Percentiles rank a stretch among this genome's conserved stretches.
These are phyloP conservation scores for Dastarcus helophoroides DNA, from an alignment of 2,888 invertebrate species.

Conservation along the genomic window DNA sequence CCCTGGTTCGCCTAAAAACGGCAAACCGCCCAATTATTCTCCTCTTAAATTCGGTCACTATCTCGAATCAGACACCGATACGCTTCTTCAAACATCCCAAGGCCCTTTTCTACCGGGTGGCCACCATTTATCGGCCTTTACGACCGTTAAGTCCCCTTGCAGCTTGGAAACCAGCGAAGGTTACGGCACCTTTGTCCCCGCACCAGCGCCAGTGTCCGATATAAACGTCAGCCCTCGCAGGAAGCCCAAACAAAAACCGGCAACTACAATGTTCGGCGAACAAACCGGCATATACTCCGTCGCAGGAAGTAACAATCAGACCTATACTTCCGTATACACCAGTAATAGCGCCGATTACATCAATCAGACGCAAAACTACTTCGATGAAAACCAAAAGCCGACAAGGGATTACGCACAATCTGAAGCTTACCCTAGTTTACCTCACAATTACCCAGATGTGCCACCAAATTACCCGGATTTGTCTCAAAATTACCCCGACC, in stretches of 20 bases:
- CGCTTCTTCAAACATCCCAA: conserved; percentile 29
- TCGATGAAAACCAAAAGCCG: too few species aligned
- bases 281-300: conserved; percentile 65
- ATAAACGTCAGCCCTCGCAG: conserved; percentile 42
- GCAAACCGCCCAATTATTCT: conserved; percentile 13
- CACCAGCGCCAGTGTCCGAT: conserved; percentile 41
- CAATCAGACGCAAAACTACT: conserved; percentile 51
- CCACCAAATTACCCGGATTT: conserved; percentile 48
- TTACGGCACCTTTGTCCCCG: conserved; percentile 42
- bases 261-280: conserved; percentile 31
- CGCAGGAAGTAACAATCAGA: conserved; percentile 58
- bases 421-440: too few species aligned
- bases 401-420: too few species aligned
- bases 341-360: conserved; percentile 51
- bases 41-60: conserved; percentile 25
- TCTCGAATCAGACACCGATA: conserved; percentile 47
- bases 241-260: conserved; percentile 33
- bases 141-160: conserved; percentile 42
- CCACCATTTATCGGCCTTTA: conserved; percentile 44
- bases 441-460: too few species aligned
- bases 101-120: conserved; percentile 35
- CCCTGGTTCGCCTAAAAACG: conserved; percentile 64
- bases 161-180: conserved; percentile 38
- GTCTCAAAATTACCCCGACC: conserved; percentile 54
- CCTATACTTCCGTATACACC: conserved; percentile 64